Percentiles rank a stretch among this genome's conserved stretches.
Evolutionary conservation across 1,140 invertebrate genomes (phyloP).

Genomic region (Hypothenemus hampei): DNA sequence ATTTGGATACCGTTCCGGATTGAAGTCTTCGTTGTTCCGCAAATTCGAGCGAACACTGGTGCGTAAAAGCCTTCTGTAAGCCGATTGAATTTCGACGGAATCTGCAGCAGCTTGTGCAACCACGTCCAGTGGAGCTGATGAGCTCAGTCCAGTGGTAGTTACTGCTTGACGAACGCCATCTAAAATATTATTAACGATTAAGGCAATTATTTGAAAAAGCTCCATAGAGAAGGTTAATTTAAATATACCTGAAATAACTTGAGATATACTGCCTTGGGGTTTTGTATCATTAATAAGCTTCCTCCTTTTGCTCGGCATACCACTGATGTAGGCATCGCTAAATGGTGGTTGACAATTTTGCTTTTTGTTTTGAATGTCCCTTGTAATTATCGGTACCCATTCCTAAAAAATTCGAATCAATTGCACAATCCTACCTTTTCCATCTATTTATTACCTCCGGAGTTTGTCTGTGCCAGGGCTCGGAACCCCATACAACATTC

Average conservation of each 20-base stretch:
- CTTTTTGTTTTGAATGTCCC: slow-evolving; percentile 60
- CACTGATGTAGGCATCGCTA: slow-evolving; percentile 78
- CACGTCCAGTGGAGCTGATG: slow-evolving; percentile 47
- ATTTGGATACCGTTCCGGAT: slow-evolving; percentile 50
- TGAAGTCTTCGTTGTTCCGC: slow-evolving; percentile 49
- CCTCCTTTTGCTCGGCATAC: slow-evolving; percentile 74
- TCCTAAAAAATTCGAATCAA: slow-evolving; percentile 51
- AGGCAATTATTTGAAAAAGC: too few relatives aligned
- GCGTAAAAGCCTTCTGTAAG: slow-evolving; percentile 48
- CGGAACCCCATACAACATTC: slow-evolving; percentile 50
- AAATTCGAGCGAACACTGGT: slow-evolving; percentile 45
- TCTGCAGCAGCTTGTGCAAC: slow-evolving; percentile 43
- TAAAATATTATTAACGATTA: slow-evolving; percentile 22
- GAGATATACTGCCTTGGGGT: slow-evolving; percentile 45
- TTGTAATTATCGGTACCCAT: slow-evolving; percentile 77
- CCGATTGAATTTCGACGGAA: slow-evolving; percentile 46
- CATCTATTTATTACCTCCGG: slow-evolving; percentile 50
- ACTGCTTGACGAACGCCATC: slow-evolving; percentile 53
- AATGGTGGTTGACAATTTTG: slow-evolving; percentile 52
- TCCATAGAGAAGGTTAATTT: too few relatives aligned
- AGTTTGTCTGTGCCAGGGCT: slow-evolving; percentile 54
- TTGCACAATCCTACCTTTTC: neutral
- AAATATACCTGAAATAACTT: slow-evolving; percentile 44
- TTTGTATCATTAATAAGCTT: slow-evolving; percentile 58
- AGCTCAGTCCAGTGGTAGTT: slow-evolving; percentile 47